Conservation (phyloP, 2,797 vertebrate species). For the Intellagama lesueurii region DNA sequence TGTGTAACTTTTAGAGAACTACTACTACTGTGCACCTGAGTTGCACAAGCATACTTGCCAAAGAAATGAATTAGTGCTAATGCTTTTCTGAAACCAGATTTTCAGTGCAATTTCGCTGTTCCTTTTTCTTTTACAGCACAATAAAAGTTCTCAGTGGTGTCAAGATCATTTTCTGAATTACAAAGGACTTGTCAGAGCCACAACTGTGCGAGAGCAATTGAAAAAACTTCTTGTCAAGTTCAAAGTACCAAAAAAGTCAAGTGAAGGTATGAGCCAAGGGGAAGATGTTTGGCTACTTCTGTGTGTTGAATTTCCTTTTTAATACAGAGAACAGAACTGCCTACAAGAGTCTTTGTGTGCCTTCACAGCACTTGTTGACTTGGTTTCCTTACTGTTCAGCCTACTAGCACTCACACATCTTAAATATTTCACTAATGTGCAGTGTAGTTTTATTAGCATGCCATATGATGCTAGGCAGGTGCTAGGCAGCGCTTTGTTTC, state of each 20-base stretch:
- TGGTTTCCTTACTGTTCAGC: background rate
- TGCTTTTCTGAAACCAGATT: background rate
- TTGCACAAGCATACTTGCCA: too few species aligned
- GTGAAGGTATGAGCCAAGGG: conserved; percentile 85
- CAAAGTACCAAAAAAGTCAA: conserved; percentile 94
- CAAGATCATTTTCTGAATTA: conserved; percentile 98
- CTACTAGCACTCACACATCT: background rate
- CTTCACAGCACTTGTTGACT: conserved; percentile 13
- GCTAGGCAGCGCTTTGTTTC: background rate
- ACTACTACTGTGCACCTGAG: too few species aligned
- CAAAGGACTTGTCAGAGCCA: conserved; percentile 92
- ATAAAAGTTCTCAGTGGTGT: conserved; percentile 98
- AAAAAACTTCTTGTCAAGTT: conserved; percentile 96
- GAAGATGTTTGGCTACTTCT: background rate
- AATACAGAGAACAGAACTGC: background rate
- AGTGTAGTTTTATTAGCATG: background rate
- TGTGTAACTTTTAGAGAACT: too few species aligned
- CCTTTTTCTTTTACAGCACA: conserved; percentile 83
- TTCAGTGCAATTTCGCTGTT: background rate
- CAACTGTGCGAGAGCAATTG: conserved; percentile 93
- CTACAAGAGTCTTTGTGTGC: background rate
- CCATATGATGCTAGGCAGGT: background rate
- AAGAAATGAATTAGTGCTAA: too few species aligned
- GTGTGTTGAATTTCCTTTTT: background rate
- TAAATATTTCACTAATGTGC: background rate